Conservation (phyloP, 2,113 vertebrate species). For the Opisthocomus hoazin region DNA sequence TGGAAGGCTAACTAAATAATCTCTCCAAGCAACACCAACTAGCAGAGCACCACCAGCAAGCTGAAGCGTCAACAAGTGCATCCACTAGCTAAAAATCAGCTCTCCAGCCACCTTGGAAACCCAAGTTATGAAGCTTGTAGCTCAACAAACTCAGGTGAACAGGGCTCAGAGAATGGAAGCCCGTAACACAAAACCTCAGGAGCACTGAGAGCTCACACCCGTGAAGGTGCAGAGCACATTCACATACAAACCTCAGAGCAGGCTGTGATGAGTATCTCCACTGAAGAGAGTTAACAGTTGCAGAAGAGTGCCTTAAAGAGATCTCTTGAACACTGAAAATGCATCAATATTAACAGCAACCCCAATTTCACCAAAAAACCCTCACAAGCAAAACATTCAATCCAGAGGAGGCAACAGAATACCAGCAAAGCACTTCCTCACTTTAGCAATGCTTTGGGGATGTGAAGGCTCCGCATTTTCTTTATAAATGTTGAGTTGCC, state of each 20-base stretch:
- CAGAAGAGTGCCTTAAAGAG: not conserved
- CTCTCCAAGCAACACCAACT: not conserved
- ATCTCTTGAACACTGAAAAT: not conserved
- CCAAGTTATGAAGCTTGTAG: not conserved
- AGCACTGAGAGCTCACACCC: not conserved
- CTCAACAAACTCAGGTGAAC: not conserved
- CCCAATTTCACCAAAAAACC: not conserved
- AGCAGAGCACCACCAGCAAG: not conserved
- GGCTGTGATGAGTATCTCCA: fast-evolving
- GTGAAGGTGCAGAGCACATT: not conserved
- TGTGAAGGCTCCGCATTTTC: not conserved
- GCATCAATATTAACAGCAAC: not conserved
- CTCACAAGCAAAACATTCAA: not conserved
- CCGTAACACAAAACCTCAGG: not conserved
- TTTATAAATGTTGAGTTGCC: not conserved
- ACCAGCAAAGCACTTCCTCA: not conserved
- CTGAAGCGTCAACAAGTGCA: not conserved
- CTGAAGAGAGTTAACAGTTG: not conserved
- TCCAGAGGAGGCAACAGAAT: not conserved
- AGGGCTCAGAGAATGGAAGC: fast-evolving
- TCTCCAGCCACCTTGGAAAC: not conserved
- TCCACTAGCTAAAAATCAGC: not conserved
- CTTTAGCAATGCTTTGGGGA: not conserved
- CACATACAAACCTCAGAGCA: not conserved
- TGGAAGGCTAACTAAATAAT: not conserved